Conservation (phyloP, 2,797 vertebrate genomes). For the Myripristis jacobus region DNA sequence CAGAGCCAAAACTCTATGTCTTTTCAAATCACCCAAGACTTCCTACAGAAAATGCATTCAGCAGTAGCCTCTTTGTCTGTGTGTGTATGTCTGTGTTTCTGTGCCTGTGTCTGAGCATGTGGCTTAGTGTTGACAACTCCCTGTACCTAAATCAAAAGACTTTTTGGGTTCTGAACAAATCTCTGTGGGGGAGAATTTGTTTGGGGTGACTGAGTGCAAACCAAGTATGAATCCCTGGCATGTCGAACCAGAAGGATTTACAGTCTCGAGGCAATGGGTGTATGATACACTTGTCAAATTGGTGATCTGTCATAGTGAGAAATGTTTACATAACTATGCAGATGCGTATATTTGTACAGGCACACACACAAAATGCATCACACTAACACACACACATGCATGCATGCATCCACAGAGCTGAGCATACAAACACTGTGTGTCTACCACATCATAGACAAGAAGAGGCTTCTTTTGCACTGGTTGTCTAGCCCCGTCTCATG, state of each 20-base stretch:
- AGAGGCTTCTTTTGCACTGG: too few relatives aligned
- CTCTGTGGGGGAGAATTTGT: constrained; percentile 8
- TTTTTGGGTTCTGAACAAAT: not conserved
- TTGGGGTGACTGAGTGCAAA: constrained; percentile 6
- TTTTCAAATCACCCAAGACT: not conserved
- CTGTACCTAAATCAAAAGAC: constrained; percentile 17
- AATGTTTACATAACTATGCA: constrained; percentile 36
- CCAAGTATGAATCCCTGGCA: constrained; percentile 35
- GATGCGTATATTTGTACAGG: not conserved
- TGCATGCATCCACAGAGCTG: not conserved
- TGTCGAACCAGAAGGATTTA: constrained; percentile 31
- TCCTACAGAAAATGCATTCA: constrained; percentile 8
- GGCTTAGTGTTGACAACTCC: constrained; percentile 1
- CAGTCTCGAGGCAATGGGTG: constrained; percentile 17
- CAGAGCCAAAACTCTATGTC: not conserved
- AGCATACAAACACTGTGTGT: constrained; percentile 11
- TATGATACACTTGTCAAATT: constrained; percentile 17
- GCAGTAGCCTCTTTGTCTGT: not conserved
- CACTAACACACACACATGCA: constrained; percentile 13
- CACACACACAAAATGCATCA: not conserved
- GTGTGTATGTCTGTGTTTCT: constrained; percentile 1
- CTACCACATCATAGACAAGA: not conserved
- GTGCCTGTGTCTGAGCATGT: too few relatives aligned
- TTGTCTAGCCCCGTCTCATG: too few relatives aligned
- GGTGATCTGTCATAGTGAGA: constrained; percentile 51